A percentile compares a stretch with the other conserved stretches of the same genome.
Evolutionary conservation across 2,888 invertebrate species (phyloP).

Genomic region (Molanna angustata): DNA sequence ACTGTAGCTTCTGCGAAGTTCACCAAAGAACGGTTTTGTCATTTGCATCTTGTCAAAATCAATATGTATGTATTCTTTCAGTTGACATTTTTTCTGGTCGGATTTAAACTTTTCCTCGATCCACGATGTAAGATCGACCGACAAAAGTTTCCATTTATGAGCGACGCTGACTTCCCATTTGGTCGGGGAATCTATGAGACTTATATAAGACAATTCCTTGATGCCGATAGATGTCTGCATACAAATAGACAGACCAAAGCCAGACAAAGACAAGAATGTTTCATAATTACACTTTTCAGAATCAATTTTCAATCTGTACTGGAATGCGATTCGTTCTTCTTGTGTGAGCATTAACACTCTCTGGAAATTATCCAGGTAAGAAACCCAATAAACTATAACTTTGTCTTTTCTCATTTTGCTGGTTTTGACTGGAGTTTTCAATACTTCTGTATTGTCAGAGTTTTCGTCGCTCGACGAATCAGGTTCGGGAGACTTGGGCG

Average conservation of each 20-base stretch:
- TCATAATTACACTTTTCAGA: slow-evolving; percentile 68
- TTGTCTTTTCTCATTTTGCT: slow-evolving; percentile 72
- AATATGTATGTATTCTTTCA: slow-evolving; percentile 76
- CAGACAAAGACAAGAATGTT: slow-evolving; percentile 65
- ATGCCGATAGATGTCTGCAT: slow-evolving; percentile 44
- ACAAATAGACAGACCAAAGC: slow-evolving; percentile 63
- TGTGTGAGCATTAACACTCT: slow-evolving; percentile 73
- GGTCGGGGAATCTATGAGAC: slow-evolving; percentile 66
- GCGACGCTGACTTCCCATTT: slow-evolving; percentile 81
- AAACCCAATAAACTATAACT: slow-evolving; percentile 77
- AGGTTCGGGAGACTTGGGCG: slow-evolving; percentile 51
- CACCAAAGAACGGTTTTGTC: slow-evolving; percentile 82
- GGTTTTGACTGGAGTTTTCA: slow-evolving; percentile 50
- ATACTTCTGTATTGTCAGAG: slow-evolving; percentile 48
- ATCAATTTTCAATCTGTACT: slow-evolving; percentile 58
- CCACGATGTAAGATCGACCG: slow-evolving; percentile 76
- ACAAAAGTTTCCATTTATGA: slow-evolving; percentile 74
- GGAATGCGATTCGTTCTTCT: slow-evolving; percentile 66
- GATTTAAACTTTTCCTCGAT: slow-evolving; percentile 74
- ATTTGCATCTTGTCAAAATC: slow-evolving; percentile 84
- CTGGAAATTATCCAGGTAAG: slow-evolving; percentile 72
- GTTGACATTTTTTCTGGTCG: slow-evolving; percentile 66
- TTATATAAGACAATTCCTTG: slow-evolving; percentile 67
- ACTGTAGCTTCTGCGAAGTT: slow-evolving; percentile 67
- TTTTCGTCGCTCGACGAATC: slow-evolving; percentile 60